Percentiles rank a stretch among this genome's conserved stretches.
These are phyloP conservation scores for Ciconia maguari DNA, from an alignment of 2,113 vertebrate genomes.

Conservation along the genomic window DNA sequence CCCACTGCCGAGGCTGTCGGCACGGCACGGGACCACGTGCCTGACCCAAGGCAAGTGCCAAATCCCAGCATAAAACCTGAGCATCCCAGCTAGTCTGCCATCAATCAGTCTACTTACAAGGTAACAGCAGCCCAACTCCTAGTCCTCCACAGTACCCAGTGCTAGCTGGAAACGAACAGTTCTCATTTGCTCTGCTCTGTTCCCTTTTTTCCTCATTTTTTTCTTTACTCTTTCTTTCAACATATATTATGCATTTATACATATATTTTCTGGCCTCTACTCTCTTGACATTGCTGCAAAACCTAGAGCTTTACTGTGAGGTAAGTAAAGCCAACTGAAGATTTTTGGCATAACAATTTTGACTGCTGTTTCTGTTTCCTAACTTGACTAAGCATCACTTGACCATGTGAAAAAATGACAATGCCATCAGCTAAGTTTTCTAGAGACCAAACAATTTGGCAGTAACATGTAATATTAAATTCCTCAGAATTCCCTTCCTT, in stretches of 20 bases:
- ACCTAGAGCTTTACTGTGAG: neutral
- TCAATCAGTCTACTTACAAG: rapidly evolving
- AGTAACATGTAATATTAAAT: rapidly evolving
- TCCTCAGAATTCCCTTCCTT: neutral
- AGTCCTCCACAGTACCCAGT: neutral
- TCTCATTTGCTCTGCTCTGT: neutral
- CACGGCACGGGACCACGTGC: rapidly evolving
- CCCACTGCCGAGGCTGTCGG: neutral
- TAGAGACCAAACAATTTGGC: neutral
- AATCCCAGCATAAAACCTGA: neutral
- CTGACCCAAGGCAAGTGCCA: too few relatives aligned
- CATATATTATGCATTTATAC: neutral
- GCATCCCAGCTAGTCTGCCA: neutral
- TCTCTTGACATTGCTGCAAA: neutral
- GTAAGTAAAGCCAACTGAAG: neutral
- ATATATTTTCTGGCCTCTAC: neutral
- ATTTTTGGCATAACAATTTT: neutral
- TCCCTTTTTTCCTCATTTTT: neutral
- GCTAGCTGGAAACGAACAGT: neutral
- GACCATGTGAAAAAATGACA: neutral
- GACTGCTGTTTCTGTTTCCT: neutral
- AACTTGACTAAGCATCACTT: neutral
- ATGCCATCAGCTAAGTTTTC: neutral
- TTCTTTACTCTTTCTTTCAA: neutral
- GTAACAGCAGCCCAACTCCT: neutral